Percentiles rank a stretch among this genome's conserved stretches.
These are phyloP conservation scores for Apodemia hepburni DNA, from an alignment of 2,888 invertebrate genomes.

Conservation along the genomic window DNA sequence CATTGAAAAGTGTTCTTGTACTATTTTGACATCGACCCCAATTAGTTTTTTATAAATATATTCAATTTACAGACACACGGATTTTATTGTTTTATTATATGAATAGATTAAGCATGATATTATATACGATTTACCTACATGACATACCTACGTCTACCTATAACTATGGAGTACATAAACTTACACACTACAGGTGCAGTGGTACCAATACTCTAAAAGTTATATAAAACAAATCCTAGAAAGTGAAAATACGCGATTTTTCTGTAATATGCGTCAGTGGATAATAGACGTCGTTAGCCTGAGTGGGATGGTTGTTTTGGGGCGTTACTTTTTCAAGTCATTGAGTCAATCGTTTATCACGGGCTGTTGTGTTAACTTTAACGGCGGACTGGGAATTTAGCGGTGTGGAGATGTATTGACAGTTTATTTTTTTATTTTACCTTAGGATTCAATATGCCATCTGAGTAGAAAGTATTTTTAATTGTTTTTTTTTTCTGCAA, in stretches of 20 bases:
- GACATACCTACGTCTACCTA: no score
- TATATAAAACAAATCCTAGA: conserved; percentile 36
- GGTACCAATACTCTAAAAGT: background rate
- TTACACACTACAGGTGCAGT: no score
- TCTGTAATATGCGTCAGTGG: conserved; percentile 46
- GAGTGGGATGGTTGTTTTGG: conserved; percentile 58
- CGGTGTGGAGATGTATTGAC: conserved; percentile 16
- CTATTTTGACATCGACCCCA: no score
- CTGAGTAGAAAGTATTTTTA: background rate
- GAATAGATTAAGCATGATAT: no score
- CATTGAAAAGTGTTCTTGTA: no score
- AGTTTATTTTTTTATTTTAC: conserved; percentile 12
- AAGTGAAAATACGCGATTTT: conserved; percentile 48
- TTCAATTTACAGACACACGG: no score
- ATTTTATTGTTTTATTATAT: no score
- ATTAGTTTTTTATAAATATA: no score
- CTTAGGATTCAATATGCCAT: background rate
- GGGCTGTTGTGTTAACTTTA: conserved; percentile 75
- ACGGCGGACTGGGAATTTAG: conserved; percentile 42
- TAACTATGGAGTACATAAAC: no score
- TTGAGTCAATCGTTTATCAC: conserved; percentile 79
- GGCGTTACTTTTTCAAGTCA: conserved; percentile 78
- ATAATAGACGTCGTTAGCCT: conserved; percentile 74
- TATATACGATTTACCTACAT: no score
- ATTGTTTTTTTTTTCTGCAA: background rate